Evolutionary conservation across 2,113 vertebrate species (phyloP).

Genomic region (Dinomys branickii): DNA sequence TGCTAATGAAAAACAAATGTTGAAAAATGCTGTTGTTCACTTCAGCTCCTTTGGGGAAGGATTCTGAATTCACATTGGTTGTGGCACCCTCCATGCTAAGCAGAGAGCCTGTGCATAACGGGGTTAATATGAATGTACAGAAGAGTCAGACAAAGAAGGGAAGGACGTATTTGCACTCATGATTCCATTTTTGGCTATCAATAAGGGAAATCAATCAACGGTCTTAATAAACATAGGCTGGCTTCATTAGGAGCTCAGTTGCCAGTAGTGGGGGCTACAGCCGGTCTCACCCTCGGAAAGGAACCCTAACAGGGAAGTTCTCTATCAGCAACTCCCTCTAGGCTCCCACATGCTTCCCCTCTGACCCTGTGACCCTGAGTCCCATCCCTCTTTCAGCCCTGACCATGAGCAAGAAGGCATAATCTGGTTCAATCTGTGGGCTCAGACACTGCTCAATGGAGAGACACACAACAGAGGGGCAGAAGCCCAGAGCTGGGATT

Average conservation of each 20-base stretch:
- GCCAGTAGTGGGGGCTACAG: background rate
- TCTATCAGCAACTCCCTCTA: background rate
- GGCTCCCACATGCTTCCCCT: background rate
- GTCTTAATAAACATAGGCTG: background rate
- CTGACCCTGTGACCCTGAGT: too few relatives aligned
- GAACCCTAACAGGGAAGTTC: background rate
- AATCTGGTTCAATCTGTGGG: background rate
- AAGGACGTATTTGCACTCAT: background rate
- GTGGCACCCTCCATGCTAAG: too few relatives aligned
- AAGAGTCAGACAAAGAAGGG: background rate
- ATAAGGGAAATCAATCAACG: background rate
- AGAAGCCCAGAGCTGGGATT: background rate
- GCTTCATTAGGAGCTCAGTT: background rate
- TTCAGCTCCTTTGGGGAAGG: background rate
- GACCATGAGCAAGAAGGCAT: background rate
- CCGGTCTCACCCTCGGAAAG: background rate
- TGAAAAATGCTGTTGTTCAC: background rate
- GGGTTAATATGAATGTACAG: background rate
- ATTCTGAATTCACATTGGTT: background rate
- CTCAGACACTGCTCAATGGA: background rate
- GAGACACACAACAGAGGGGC: background rate
- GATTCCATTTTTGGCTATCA: background rate
- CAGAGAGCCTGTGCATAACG: background rate
- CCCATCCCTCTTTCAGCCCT: background rate
- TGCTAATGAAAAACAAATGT: background rate